Evolutionary conservation across 2,888 invertebrate species (phyloP), one percentile per base, ranked within the genome.

Genomic region (Sphaerophoria rueppellii): DNA sequence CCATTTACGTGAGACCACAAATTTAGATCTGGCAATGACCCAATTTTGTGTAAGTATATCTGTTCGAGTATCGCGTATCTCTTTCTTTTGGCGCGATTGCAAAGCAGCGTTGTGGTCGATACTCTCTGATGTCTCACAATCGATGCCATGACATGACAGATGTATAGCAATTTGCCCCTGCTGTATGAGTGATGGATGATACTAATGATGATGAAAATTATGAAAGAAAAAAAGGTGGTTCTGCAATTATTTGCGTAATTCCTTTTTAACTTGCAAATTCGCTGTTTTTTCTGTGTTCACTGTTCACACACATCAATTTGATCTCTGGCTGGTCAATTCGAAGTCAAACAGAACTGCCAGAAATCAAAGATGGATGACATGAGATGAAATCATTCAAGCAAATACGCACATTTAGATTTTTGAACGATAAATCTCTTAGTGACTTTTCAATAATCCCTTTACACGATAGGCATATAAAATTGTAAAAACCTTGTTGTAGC

Each of bases 21-120:
- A 85, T 70, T 85, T 85, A 85, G 85, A 85, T 81, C 85, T 85
- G 85, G 85, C 85, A 85, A 85, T 85, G 85, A 85, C 85, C 85
- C 85, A 85, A 85, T 85, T 85, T 43, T 63, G 37, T 54, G 76
- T n/a, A n/a, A n/a, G n/a, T 85, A 77, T 83, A 65, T 83, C 76
- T 82, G 69, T 82, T 76, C 69, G 72, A 69, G 83, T 80, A 80
- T 79, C 79, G 71, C 46, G 65, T 82, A 78, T 82, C 73, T 82
- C 55, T 70, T 69, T 82, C 55, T 70, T 73, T 43, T 40, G 50
- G 50, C 34, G 60, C 40, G 55, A 55, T 65, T 16, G 35, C 35
- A 48, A 11, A 57, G 73, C 11, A 58, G 9, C 14, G 54, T 14
- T 58, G 71, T 50, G 54, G 63, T 14, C 24, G 52, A 63, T 77